These are phyloP conservation scores for Ophraella communa DNA, from an alignment of 2,888 invertebrate genomes.

Conservation along the genomic window DNA sequence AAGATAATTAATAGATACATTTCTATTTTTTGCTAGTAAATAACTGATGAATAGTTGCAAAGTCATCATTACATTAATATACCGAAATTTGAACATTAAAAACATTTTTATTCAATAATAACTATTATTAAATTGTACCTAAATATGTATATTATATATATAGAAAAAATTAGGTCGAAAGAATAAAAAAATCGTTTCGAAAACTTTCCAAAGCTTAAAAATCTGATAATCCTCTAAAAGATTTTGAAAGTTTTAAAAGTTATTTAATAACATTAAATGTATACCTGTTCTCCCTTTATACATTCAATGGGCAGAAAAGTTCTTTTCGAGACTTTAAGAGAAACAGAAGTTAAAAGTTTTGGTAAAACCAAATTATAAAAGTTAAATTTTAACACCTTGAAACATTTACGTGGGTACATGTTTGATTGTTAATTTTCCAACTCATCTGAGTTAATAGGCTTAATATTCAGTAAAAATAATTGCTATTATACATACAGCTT, in stretches of 20 bases:
- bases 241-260: background rate
- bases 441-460: background rate
- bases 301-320: background rate
- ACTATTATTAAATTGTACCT: no score
- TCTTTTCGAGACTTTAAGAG: background rate
- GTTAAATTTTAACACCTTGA: background rate
- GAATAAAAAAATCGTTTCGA: background rate
- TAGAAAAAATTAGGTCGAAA: background rate
- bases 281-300: background rate
- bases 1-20: no score
- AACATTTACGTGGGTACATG: background rate
- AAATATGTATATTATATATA: background rate
- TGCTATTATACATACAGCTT: no score
- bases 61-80: no score
- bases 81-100: no score
- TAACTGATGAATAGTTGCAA: no score
- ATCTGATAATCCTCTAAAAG: background rate
- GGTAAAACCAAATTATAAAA: background rate
- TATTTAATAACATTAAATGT: background rate
- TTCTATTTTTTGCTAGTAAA: no score
- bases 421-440: background rate
- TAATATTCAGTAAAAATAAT: background rate
- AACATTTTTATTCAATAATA: no score
- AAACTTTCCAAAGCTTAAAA: background rate
- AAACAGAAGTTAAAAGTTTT: conserved; percentile 1